Conservation (phyloP, 1,140 invertebrate genomes). For the Drosophila persimilis region DNA sequence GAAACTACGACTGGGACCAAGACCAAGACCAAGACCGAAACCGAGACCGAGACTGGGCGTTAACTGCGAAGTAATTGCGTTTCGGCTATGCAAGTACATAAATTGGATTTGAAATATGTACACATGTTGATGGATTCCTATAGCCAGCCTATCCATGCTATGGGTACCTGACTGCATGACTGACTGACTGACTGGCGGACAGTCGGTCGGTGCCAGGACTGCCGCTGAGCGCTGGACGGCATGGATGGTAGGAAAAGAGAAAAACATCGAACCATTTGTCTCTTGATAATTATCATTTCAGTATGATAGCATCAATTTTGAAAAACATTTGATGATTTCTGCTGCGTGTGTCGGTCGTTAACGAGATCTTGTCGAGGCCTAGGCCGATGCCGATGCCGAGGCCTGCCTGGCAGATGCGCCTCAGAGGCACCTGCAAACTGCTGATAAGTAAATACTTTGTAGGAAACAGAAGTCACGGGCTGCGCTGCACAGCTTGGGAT, state of each 20-base stretch:
- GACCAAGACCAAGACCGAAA: conserved; percentile 3
- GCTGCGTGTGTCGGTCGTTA: conserved; percentile 76
- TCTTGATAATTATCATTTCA: conserved; percentile 80
- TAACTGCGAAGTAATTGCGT: conserved; percentile 80
- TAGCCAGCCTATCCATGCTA: conserved; percentile 23
- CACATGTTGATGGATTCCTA: conserved; percentile 78
- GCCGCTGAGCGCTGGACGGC: conserved; percentile 18
- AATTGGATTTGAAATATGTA: conserved; percentile 81
- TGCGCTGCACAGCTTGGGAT: conserved; percentile 11
- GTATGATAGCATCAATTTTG: conserved; percentile 78
- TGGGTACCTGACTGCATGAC: conserved; percentile 28
- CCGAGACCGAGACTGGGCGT: conserved; percentile 64
- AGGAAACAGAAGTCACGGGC: conserved; percentile 66
- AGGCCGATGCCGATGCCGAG: too few relatives aligned
- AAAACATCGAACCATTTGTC: conserved; percentile 68
- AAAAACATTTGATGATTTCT: conserved; percentile 79
- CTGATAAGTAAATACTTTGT: conserved; percentile 68
- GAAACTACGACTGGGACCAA: background rate
- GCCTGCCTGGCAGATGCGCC: background rate
- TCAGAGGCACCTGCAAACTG: conserved; percentile 47
- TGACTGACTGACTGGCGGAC: background rate
- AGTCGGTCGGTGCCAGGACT: background rate
- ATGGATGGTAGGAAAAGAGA: conserved; percentile 27
- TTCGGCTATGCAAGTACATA: conserved; percentile 79
- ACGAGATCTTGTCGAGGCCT: conserved; percentile 40